These are phyloP conservation scores for Varanus salvator DNA, from an alignment of 2,113 vertebrate genomes.

Conservation along the genomic window DNA sequence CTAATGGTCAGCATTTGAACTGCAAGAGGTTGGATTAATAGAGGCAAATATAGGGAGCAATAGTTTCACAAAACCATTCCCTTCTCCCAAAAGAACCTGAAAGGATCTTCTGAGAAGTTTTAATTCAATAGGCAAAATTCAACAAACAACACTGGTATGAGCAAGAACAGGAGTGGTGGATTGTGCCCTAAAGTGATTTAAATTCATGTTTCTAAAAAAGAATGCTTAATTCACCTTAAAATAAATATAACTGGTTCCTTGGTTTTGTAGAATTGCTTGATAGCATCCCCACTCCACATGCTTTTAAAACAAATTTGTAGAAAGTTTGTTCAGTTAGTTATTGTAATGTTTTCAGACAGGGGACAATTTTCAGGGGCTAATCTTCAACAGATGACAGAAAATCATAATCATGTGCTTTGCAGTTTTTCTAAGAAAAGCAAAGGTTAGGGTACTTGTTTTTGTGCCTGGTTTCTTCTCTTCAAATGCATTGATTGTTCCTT, in stretches of 20 bases:
- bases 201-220: neutral
- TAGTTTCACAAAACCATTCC: neutral
- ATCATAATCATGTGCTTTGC: constrained; percentile 28
- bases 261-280: neutral
- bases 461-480: neutral
- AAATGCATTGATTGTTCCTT: neutral
- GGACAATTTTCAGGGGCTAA: constrained; percentile 31
- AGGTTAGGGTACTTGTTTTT: constrained; percentile 29
- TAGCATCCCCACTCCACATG: neutral
- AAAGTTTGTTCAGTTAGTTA: constrained; percentile 18
- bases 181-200: neutral
- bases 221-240: neutral
- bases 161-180: neutral
- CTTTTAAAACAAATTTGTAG: constrained; percentile 34
- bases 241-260: neutral
- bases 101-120: neutral
- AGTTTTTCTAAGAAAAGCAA: constrained; percentile 58
- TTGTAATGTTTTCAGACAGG: constrained; percentile 23
- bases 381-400: constrained; percentile 50
- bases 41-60: too few relatives aligned
- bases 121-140: neutral
- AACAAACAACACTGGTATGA: neutral
- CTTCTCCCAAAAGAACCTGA: neutral
- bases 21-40: neutral
- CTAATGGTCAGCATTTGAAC: too few relatives aligned